A percentile compares a stretch with the other conserved stretches of the same genome.
Conservation (phyloP, 2,888 invertebrate genomes). For the Eilema depressum region DNA sequence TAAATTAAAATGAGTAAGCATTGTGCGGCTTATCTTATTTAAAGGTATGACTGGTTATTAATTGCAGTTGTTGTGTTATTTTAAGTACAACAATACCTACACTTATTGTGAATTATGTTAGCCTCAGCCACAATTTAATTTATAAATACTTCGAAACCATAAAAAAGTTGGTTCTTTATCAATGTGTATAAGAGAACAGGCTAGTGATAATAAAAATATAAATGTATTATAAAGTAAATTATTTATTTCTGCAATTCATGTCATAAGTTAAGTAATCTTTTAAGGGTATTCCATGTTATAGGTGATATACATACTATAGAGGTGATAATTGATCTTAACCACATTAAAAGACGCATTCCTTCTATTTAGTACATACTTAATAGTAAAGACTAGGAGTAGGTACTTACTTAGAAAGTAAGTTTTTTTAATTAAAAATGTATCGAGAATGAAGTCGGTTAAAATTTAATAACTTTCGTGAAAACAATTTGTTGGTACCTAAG, state of each 20-base stretch:
- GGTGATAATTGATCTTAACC: neutral
- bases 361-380: neutral
- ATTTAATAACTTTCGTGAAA: too few species aligned
- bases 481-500: too few species aligned
- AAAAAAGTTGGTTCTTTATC: neutral
- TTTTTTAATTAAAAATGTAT: neutral
- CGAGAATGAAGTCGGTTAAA: neutral
- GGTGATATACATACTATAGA: too few species aligned
- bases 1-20: neutral
- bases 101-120: neutral
- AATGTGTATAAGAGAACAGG: neutral
- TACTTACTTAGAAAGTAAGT: neutral
- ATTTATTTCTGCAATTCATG: too few species aligned
- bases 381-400: neutral
- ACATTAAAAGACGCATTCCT: neutral
- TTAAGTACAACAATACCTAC: constrained; percentile 3
- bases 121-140: neutral
- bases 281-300: too few species aligned
- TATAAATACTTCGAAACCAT: neutral
- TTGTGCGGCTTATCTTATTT: constrained; percentile 4
- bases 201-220: neutral
- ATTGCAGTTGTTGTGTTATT: neutral
- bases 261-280: too few species aligned
- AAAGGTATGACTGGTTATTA: neutral
- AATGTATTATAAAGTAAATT: neutral